Evolutionary conservation across 1,140 invertebrate genomes (phyloP), one percentile per base, ranked within the genome.

Genomic region (Rhyzopertha dominica): DNA sequence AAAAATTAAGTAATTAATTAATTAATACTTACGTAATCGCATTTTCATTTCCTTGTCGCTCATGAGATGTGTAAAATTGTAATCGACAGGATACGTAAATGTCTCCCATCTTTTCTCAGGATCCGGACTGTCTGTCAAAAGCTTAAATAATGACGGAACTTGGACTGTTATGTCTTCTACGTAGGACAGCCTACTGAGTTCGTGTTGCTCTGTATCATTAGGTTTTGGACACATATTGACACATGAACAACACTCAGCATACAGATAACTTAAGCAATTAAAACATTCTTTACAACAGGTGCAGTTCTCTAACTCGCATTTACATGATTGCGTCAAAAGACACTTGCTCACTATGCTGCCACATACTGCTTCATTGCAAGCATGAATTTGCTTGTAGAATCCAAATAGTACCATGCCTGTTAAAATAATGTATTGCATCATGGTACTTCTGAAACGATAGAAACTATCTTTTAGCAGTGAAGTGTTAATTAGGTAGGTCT

Each of bases 271-370:
- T 16, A 96, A 74, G 61, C 94, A 97, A 51, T 80, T 84, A 51
- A 84, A 87, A 61, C 94, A 97, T 58, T 95, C 89, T 59, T 87
- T 87, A 70, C 90, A 95, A 60, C 94, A 96, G 14, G 87, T 85
- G 63, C 89, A 93, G 65, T 91, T 83, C n/a, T n/a, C n/a, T n/a
- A 91, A 71, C 63, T 95, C 90, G 70, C 93, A 96, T 67, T 94
- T 94, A 71, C 94, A 97, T 17, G 89, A 90, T 61, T 95, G 87
- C 10, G 91, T 95, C 23, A 97, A 74, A 80, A 95, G 87, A 65
- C 93, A 97, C 71, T 95, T 95, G 63, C 90, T 95, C 3, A 96
- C 94, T 17, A 94, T 85, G 59, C 89, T 92, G 1, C 86, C 90
- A 72, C 91, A 95, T 39, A 94, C 81, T 9, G 87, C 87, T 69